Evolutionary conservation across 2,113 vertebrate species (phyloP).

Genomic region (Phoenicopterus ruber): DNA sequence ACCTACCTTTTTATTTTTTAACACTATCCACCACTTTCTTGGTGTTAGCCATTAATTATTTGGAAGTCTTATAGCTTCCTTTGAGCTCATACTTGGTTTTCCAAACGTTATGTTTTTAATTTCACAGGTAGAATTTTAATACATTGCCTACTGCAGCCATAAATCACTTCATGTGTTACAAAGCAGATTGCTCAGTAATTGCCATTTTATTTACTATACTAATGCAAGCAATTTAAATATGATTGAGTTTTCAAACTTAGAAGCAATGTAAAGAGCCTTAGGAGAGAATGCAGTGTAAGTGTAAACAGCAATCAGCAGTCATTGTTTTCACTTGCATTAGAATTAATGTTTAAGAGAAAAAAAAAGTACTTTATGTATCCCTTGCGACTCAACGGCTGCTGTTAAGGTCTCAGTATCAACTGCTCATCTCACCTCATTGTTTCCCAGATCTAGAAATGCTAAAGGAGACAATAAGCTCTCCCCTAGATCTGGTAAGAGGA

Average conservation of each 20-base stretch:
- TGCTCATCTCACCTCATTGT: background rate
- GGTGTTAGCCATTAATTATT: background rate
- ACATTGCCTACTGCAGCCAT: background rate
- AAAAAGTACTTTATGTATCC: background rate
- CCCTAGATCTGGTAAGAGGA: background rate
- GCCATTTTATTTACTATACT: slow-evolving; percentile 35
- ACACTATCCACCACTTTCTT: background rate
- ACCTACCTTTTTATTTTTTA: background rate
- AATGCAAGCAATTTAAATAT: background rate
- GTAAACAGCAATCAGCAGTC: background rate
- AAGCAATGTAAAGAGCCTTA: background rate
- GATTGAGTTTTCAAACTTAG: background rate
- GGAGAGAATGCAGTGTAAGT: background rate
- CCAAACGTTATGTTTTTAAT: background rate
- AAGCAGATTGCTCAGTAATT: slow-evolving; percentile 26
- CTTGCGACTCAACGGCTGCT: background rate
- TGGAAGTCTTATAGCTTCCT: background rate
- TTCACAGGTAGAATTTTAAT: background rate
- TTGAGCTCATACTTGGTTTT: background rate
- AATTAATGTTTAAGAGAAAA: background rate
- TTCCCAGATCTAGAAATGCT: background rate
- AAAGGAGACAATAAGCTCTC: background rate
- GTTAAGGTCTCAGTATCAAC: background rate
- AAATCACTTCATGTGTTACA: background rate
- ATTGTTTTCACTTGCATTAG: background rate